These are phyloP conservation scores for Pandion haliaetus DNA, from an alignment of 2,113 vertebrate species.

Conservation along the genomic window DNA sequence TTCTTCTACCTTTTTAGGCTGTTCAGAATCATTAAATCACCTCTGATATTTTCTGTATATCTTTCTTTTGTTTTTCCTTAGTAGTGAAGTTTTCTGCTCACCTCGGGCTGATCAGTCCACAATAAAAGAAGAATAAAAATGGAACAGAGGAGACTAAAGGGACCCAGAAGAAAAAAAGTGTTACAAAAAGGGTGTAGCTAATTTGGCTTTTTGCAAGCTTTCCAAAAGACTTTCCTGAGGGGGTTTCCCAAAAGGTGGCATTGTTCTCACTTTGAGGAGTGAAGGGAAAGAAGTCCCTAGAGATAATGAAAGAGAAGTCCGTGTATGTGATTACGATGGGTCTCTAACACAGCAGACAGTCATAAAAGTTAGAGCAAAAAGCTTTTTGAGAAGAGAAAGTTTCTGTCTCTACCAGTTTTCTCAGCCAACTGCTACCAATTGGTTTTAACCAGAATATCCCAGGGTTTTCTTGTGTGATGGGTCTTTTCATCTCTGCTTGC, in stretches of 20 bases:
- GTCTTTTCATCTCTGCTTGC: not conserved
- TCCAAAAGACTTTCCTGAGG: not conserved
- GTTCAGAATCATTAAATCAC: not conserved
- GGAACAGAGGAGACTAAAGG: not conserved
- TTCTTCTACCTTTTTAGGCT: not conserved
- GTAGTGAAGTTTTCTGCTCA: not conserved
- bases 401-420: not conserved
- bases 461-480: fast-evolving
- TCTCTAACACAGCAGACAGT: not conserved
- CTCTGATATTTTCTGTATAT: not conserved
- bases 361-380: not conserved
- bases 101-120: not conserved
- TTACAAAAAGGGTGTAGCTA: not conserved
- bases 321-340: not conserved
- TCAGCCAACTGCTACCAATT: not conserved
- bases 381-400: not conserved
- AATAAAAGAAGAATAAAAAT: not conserved
- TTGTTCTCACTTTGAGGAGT: not conserved
- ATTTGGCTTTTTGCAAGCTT: not conserved
- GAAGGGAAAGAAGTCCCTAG: not conserved
- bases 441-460: not conserved
- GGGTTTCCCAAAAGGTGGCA: not conserved
- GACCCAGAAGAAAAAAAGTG: not conserved
- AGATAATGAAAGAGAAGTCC: not conserved
- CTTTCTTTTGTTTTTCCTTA: not conserved